Evolutionary conservation across 1,140 invertebrate genomes (phyloP).

Genomic region (Sweltsa coloradensis): DNA sequence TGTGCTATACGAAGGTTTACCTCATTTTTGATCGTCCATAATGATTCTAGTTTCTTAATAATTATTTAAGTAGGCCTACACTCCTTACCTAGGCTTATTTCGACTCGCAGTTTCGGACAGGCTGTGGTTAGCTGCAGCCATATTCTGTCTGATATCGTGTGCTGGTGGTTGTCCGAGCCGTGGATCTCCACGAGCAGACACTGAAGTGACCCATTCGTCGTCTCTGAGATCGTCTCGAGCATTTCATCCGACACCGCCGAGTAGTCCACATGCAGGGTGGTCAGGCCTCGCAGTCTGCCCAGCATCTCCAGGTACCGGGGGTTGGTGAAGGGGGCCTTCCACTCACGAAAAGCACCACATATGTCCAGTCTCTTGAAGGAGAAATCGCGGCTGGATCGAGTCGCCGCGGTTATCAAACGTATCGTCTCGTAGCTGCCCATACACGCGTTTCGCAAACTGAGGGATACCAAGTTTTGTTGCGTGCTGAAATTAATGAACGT

Average conservation of each 20-base stretch:
- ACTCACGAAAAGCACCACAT: slow-evolving; percentile 30
- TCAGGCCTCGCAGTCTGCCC: slow-evolving; percentile 24
- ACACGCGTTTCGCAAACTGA: slow-evolving; percentile 31
- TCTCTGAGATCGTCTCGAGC: slow-evolving; percentile 25
- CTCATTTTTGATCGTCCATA: too few relatives aligned
- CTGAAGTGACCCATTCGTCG: slow-evolving; percentile 22
- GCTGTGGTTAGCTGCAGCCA: slow-evolving; percentile 27
- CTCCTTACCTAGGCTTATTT: not conserved
- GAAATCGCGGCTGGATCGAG: slow-evolving; percentile 20
- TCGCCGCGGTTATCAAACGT: slow-evolving; percentile 25
- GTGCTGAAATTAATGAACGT: slow-evolving; percentile 21
- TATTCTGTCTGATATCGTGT: slow-evolving; percentile 25
- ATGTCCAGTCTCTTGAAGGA: slow-evolving; percentile 25
- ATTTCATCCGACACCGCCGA: slow-evolving; percentile 30
- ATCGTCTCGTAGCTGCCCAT: slow-evolving; percentile 28
- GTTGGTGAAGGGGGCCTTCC: slow-evolving; percentile 29
- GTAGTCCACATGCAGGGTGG: slow-evolving; percentile 29
- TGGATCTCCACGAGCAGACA: slow-evolving; percentile 26
- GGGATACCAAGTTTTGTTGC: slow-evolving; percentile 26
- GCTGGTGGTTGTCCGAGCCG: slow-evolving; percentile 30
- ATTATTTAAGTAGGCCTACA: too few relatives aligned
- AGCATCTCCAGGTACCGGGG: slow-evolving; percentile 24
- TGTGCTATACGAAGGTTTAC: too few relatives aligned
- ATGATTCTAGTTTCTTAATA: too few relatives aligned
- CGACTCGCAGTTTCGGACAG: slow-evolving; percentile 28